These are phyloP conservation scores for Diplodus sargus DNA, from an alignment of 2,797 vertebrate genomes.

Conservation along the genomic window DNA sequence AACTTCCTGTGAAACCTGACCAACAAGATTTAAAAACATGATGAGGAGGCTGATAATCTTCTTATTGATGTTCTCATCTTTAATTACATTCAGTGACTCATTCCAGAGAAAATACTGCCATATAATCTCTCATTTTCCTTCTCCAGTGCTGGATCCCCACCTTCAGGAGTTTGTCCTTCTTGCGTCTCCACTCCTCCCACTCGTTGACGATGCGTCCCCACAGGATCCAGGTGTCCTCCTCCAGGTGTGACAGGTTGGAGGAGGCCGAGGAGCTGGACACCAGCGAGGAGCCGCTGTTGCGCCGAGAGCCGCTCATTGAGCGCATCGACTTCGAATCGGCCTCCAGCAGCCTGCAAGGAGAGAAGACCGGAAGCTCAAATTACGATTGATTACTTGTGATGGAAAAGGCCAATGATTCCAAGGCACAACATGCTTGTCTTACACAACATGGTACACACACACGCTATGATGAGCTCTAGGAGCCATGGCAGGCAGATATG, in stretches of 20 bases:
- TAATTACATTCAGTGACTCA: conserved; percentile 7
- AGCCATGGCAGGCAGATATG: conserved; percentile 5
- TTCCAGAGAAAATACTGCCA: not conserved
- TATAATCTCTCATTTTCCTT: not conserved
- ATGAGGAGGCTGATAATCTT: conserved; percentile 16
- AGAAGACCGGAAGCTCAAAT: conserved; percentile 1
- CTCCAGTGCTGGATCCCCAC: conserved; percentile 71
- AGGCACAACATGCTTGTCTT: not conserved
- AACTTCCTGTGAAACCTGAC: conserved; percentile 18
- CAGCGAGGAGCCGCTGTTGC: conserved; percentile 97
- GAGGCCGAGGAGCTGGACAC: conserved; percentile 99
- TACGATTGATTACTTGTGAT: not conserved
- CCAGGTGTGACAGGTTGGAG: conserved; percentile 97
- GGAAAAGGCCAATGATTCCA: not conserved
- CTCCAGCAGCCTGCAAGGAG: conserved; percentile 90
- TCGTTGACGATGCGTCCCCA: conserved; percentile 99
- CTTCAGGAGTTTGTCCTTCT: conserved; percentile 99
- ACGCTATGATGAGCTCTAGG: not conserved
- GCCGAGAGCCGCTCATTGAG: conserved; percentile 96
- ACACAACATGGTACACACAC: not conserved
- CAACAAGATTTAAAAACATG: conserved; percentile 13
- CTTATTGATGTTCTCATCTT: conserved; percentile 14
- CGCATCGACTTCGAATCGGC: conserved; percentile 96
- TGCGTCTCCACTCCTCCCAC: conserved; percentile 96
- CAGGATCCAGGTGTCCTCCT: conserved; percentile 98